phyloP scores from a whole-genome alignment of 2,888 invertebrate genomes.

The Eremobia ochroleuca region DNA sequence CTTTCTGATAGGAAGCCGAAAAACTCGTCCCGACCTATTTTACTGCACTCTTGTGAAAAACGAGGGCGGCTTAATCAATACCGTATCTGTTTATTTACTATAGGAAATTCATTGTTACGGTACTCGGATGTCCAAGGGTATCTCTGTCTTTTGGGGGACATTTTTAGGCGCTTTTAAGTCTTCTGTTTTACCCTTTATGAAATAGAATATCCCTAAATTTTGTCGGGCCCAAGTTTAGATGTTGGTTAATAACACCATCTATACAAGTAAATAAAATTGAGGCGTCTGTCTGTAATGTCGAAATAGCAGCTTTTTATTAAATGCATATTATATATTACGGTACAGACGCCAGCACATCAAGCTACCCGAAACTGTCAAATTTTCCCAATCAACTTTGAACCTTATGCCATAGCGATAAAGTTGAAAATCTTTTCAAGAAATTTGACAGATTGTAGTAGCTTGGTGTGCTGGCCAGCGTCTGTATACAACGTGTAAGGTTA shows the following conservation, averaged over 20 bases:
- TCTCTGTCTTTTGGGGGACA: neutral
- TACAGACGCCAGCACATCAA: too few species aligned
- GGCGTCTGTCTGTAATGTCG: neutral
- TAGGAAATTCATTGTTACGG: neutral
- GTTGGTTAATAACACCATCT: neutral
- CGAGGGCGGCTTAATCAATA: neutral
- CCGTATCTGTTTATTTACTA: conserved; percentile 4
- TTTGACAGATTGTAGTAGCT: too few species aligned
- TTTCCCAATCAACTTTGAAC: too few species aligned
- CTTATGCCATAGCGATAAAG: too few species aligned
- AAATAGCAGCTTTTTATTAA: neutral
- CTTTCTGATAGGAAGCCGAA: too few species aligned
- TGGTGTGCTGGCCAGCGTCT: too few species aligned
- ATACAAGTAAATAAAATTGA: neutral
- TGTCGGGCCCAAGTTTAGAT: neutral
- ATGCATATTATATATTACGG: neutral
- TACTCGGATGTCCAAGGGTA: neutral
- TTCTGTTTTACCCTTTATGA: conserved; percentile 40
- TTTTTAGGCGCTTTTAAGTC: conserved; percentile 38
- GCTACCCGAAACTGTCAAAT: too few species aligned
- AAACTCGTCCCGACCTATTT: too few species aligned
- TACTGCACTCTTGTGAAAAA: neutral
- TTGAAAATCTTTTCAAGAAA: too few species aligned
- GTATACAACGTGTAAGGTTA: too few species aligned
- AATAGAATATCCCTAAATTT: conserved; percentile 38